A percentile compares a stretch with the other conserved stretches of the same genome.
These are phyloP conservation scores for Alligator mississippiensis DNA, from an alignment of 2,113 vertebrate species.

Conservation along the genomic window DNA sequence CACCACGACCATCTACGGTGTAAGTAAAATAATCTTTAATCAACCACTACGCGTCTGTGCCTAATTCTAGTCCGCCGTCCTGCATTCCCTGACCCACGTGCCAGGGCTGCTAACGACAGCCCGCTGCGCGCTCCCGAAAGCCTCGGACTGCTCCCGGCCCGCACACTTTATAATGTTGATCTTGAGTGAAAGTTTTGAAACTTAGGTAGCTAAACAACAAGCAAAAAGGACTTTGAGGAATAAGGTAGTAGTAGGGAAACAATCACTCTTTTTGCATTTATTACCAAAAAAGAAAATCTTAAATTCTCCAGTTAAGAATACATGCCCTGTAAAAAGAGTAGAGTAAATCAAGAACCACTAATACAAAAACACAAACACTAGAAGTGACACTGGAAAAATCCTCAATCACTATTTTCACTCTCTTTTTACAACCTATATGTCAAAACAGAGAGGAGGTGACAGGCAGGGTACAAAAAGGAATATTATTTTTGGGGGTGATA, in stretches of 20 bases:
- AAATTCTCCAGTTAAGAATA: not conserved
- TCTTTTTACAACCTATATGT: not conserved
- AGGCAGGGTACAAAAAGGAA: not conserved
- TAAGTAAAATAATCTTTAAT: too few species aligned
- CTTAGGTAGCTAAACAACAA: not conserved
- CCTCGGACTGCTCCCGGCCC: too few species aligned
- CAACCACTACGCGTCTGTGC: too few species aligned
- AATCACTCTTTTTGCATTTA: not conserved
- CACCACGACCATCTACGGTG: too few species aligned
- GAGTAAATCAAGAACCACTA: not conserved
- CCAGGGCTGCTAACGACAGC: too few species aligned
- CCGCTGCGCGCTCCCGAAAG: too few species aligned
- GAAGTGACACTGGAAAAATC: not conserved
- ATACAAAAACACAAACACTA: not conserved
- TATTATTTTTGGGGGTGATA: too few species aligned
- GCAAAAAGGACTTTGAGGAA: too few species aligned
- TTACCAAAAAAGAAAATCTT: not conserved
- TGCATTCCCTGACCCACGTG: too few species aligned
- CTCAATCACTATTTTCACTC: not conserved
- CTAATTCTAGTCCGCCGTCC: too few species aligned
- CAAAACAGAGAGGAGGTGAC: not conserved
- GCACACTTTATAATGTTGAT: not conserved
- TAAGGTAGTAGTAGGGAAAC: too few species aligned
- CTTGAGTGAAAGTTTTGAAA: not conserved
- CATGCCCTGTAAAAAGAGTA: not conserved